Evolutionary conservation across 2,113 vertebrate species (phyloP).

Genomic region (Actinemys pallida): DNA sequence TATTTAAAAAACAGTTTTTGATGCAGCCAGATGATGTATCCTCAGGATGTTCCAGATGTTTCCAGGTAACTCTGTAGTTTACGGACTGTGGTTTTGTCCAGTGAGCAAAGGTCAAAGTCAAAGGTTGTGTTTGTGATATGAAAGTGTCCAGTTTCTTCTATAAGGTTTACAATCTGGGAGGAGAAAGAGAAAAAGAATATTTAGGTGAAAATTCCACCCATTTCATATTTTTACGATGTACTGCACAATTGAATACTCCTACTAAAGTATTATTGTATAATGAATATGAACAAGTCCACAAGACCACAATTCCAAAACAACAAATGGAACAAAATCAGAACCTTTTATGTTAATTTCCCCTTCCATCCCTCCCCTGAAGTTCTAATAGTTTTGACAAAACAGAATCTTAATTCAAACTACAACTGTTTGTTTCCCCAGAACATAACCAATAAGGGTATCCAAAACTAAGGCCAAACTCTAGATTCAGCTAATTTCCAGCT

Average conservation of each 20-base stretch:
- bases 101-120: conserved; percentile 99
- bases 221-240: not conserved
- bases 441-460: not conserved
- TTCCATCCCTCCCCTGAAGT: not conserved
- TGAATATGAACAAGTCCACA: not conserved
- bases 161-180: conserved; percentile 96
- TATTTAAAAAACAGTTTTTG: conserved; percentile 76
- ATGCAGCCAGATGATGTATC: conserved; percentile 81
- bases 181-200: conserved; percentile 36
- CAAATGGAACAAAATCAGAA: not conserved
- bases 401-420: not conserved
- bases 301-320: not conserved
- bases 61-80: conserved; percentile 99
- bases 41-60: conserved; percentile 92
- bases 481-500: not conserved
- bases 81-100: conserved; percentile 97
- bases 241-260: not conserved
- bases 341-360: not conserved
- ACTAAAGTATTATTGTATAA: not conserved
- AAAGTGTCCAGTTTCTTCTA: conserved; percentile 99
- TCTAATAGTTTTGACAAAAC: not conserved
- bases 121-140: conserved; percentile 99
- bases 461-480: not conserved
- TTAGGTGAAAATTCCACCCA: not conserved
- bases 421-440: not conserved